Evolutionary conservation across 1,140 invertebrate genomes (phyloP), one percentile per base, ranked within the genome.

Genomic region (Drosophila biarmipes): DNA sequence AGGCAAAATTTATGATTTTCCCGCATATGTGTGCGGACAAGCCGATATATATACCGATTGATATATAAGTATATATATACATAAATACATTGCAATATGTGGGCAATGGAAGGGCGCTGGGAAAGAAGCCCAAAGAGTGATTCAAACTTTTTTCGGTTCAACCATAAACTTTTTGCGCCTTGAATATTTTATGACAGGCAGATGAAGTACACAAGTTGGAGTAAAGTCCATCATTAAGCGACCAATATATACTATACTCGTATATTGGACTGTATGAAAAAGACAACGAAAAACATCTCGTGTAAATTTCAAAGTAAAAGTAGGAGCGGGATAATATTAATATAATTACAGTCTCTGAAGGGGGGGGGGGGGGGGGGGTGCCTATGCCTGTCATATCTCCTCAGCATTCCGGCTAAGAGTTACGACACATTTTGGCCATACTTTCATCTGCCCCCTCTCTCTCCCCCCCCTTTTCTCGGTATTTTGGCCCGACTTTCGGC

Each of bases 241-340:
- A 56, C 63, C 40, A 56, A 69, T 69, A 24, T 24, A 24, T 24
- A 67, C 43, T 69, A 24, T 24, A 24, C 5, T 54, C 43, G 55
- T 62, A 35, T 69, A 68, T 68, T 67, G 63, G 63, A 52, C 59
- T 29, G 29, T 67, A 67, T 67, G n/a, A n/a, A 67, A 67, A 67
- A 51, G 7, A 34, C n/a, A 34, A 34, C 15, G 29, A 19, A 34
- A 15, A 34, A n/a, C 24, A 21, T 38, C 31, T 42, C 45, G 21
- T 69, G 64, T 69, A 69, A 69, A 46, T 69, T 71, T 71, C 38
- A 56, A 45, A 69, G 49, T 69, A 69, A 71, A 71, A 71, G 67
- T 71, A 71, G 69, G 64, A 71, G 64, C 69, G 66, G 37, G 49
- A 69, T 48, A 69, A 71, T 71, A 71, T 48, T 71, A 71, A 71